phyloP scores from a whole-genome alignment of 2,888 invertebrate species.

The Gari tellinella region DNA sequence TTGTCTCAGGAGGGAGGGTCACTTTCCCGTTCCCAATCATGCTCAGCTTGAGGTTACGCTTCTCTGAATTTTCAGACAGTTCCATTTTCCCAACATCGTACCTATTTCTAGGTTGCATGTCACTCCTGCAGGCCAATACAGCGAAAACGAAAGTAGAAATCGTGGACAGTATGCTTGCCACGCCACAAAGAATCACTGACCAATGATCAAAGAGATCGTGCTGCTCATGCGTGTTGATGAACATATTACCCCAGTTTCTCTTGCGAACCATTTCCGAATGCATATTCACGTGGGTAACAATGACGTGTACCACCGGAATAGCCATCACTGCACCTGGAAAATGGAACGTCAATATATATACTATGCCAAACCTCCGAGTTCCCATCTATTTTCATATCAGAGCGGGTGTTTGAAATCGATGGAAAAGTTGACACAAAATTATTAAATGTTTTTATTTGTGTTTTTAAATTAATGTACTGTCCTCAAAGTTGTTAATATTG shows the following conservation, averaged over 20 bases:
- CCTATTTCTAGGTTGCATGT: conserved; percentile 10
- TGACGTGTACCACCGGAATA: conserved; percentile 40
- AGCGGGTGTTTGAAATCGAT: no score
- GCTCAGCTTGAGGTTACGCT: no score
- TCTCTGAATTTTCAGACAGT: no score
- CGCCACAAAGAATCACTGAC: conserved; percentile 42
- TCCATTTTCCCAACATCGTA: conserved; percentile 25
- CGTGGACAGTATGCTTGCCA: conserved; percentile 39
- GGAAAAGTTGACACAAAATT: no score
- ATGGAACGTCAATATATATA: not conserved
- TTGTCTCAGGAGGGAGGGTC: no score
- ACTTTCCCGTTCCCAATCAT: no score
- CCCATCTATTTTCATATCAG: no score
- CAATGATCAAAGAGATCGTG: conserved; percentile 48
- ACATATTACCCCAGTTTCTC: conserved; percentile 5
- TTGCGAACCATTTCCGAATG: conserved; percentile 9
- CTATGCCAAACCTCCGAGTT: no score
- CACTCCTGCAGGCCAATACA: conserved; percentile 11
- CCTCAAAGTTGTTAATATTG: no score
- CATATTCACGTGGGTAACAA: conserved; percentile 22
- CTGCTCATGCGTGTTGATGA: conserved; percentile 3
- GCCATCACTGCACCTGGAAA: conserved; percentile 37
- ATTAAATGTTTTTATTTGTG: no score
- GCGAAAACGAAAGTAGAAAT: conserved; percentile 26
- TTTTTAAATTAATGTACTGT: no score